Percentiles rank a stretch among this genome's conserved stretches.
These are phyloP conservation scores for Luffia ferchaultella DNA, from an alignment of 2,888 invertebrate species.

Conservation along the genomic window DNA sequence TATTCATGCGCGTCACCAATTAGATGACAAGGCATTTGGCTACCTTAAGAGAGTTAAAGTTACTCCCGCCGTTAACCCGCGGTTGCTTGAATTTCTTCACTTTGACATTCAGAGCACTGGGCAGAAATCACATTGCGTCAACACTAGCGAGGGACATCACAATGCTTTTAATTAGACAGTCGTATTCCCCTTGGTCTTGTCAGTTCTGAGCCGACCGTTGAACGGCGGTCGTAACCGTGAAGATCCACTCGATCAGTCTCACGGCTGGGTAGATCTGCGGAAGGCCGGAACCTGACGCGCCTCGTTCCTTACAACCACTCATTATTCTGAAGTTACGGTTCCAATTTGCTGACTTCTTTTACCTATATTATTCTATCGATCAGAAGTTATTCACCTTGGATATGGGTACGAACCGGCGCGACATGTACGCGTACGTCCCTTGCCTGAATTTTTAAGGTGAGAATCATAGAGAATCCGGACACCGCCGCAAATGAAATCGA, in stretches of 20 bases:
- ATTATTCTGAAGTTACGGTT: slow-evolving; percentile 73
- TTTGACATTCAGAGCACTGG: no score
- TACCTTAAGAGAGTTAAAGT: slow-evolving; percentile 16
- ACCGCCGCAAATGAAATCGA: slow-evolving; percentile 37
- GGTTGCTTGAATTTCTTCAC: no score
- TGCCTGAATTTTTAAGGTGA: slow-evolving; percentile 40
- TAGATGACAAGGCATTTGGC: no score
- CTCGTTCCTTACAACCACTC: slow-evolving; percentile 78
- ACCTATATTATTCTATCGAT: no score
- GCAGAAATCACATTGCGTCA: slow-evolving; percentile 9
- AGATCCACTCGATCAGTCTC: slow-evolving; percentile 20
- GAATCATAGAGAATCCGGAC: slow-evolving; percentile 34
- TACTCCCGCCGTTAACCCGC: slow-evolving; percentile 18
- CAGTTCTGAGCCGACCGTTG: no score
- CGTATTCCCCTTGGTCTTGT: background rate
- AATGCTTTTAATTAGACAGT: slow-evolving; percentile 6
- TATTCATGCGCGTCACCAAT: no score
- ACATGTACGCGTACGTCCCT: slow-evolving; percentile 34
- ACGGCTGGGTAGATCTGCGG: slow-evolving; percentile 24
- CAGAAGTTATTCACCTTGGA: no score
- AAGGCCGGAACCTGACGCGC: slow-evolving; percentile 55
- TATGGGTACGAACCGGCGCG: no score
- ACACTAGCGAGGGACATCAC: no score
- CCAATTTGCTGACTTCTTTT: slow-evolving; percentile 71
- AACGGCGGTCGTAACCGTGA: slow-evolving; percentile 32